A percentile compares a stretch with the other conserved stretches of the same genome.
Evolutionary conservation across 2,113 vertebrate genomes (phyloP).

Genomic region (Stigmatopora argus): DNA sequence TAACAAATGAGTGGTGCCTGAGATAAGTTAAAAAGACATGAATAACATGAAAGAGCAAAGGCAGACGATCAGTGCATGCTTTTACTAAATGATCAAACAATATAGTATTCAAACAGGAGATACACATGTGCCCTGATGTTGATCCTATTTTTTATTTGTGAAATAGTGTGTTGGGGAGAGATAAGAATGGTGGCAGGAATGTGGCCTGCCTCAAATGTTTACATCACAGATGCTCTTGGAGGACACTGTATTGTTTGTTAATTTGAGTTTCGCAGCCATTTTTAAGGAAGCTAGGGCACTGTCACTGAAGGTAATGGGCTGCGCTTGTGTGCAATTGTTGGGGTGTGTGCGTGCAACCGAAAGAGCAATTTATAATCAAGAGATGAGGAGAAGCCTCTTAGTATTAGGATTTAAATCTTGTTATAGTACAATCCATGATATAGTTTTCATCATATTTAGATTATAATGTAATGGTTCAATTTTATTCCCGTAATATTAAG

Average conservation of each 20-base stretch:
- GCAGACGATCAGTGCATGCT: conserved; percentile 45
- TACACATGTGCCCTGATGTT: conserved; percentile 34
- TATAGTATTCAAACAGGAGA: neutral
- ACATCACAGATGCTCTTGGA: conserved; percentile 43
- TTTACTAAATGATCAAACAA: conserved; percentile 30
- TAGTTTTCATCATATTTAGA: too few species aligned
- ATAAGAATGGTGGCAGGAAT: conserved; percentile 57
- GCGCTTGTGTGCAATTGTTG: conserved; percentile 2
- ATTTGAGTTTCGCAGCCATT: conserved; percentile 50
- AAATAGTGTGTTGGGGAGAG: conserved; percentile 59
- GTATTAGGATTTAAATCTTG: too few species aligned
- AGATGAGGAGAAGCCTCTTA: conserved; percentile 19
- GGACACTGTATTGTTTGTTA: conserved; percentile 50
- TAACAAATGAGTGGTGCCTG: conserved; percentile 66
- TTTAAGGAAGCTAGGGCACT: conserved; percentile 28
- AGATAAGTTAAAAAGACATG: conserved; percentile 65
- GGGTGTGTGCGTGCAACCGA: conserved; percentile 3
- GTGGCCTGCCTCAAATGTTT: conserved; percentile 47
- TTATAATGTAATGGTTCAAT: too few species aligned
- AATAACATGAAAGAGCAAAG: conserved; percentile 59
- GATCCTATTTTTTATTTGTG: conserved; percentile 65
- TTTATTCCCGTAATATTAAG: too few species aligned
- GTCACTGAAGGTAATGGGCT: conserved; percentile 24
- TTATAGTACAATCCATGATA: too few species aligned
- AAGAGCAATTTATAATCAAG: conserved; percentile 36